Evolutionary conservation across 2,113 vertebrate species (phyloP).

Genomic region (Pagrus major): DNA sequence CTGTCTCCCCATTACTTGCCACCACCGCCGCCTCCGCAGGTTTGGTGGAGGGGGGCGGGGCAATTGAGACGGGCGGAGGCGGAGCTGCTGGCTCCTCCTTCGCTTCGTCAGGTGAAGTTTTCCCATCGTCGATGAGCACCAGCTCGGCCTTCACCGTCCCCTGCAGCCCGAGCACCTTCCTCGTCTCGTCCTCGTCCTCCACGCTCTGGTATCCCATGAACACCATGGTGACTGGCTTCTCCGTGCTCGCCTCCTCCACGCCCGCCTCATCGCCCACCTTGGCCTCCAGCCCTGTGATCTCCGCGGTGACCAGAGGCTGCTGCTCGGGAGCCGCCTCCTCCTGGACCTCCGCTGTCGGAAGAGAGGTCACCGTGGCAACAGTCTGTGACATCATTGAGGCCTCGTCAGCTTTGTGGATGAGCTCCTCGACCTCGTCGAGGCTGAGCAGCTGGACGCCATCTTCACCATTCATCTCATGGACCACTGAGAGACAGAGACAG

Average conservation of each 20-base stretch:
- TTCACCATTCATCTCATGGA: constrained; percentile 89
- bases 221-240: constrained; percentile 95
- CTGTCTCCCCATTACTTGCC: constrained; percentile 16
- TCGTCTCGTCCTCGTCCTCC: constrained; percentile 92
- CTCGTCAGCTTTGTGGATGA: constrained; percentile 94
- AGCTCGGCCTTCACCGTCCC: constrained; percentile 93
- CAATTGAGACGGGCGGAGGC: constrained; percentile 82
- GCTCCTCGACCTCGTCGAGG: constrained; percentile 92
- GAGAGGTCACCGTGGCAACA: constrained; percentile 11
- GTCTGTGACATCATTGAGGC: constrained; percentile 81
- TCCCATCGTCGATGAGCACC: constrained; percentile 90
- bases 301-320: constrained; percentile 56
- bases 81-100: not conserved
- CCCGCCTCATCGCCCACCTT: not conserved
- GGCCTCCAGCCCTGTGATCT: constrained; percentile 87
- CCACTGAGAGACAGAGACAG: constrained; percentile 84
- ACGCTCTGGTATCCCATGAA: constrained; percentile 98
- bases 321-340: not conserved
- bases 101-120: constrained; percentile 20
- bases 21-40: constrained; percentile 52
- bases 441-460: constrained; percentile 90
- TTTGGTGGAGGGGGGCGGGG: not conserved
- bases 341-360: constrained; percentile 17
- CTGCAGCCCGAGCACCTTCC: constrained; percentile 92
- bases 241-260: constrained; percentile 78